Evolutionary conservation across 2,888 invertebrate genomes (phyloP), one percentile per base, ranked within the genome.

Genomic region (Prenolepis imparis): DNA sequence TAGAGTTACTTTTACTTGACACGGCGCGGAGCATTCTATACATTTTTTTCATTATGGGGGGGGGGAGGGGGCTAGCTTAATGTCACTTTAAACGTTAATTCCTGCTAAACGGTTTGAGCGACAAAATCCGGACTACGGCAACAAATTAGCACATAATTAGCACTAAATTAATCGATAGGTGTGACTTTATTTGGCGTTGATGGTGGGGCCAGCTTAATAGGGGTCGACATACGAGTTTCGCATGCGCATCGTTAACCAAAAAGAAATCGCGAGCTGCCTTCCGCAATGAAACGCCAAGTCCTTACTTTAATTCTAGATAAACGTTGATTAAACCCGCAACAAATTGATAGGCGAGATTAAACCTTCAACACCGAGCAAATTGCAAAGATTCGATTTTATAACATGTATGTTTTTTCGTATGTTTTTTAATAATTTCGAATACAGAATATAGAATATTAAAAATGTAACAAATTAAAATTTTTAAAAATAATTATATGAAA

Each of bases 141-240:
- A n/a, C n/a, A n/a, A n/a, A n/a, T n/a, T n/a, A n/a, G n/a, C n/a
- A n/a, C n/a, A n/a, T n/a, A n/a, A n/a, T n/a, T n/a, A n/a, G n/a
- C n/a, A n/a, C n/a, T n/a, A n/a, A n/a, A n/a, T n/a, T n/a, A n/a
- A n/a, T n/a, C n/a, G n/a, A n/a, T n/a, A n/a, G n/a, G n/a, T n/a
- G n/a, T n/a, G n/a, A n/a, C n/a, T n/a, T n/a, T n/a, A n/a, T n/a
- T n/a, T n/a, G n/a, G n/a, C n/a, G n/a, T n/a, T n/a, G n/a, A n/a
- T n/a, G n/a, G n/a, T n/a, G n/a, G n/a, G n/a, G n/a, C n/a, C n/a
- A n/a, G n/a, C n/a, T n/a, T n/a, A n/a, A n/a, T n/a, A n/a, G n/a
- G n/a, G n/a, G n/a, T n/a, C n/a, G 21, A 80, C 44, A 12, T 32
- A 70, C 63, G 48, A 75, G 36, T 63, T 59, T n/a, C 68, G 6